These are phyloP conservation scores for Drosophila atroscutellata DNA, from an alignment of 2,888 invertebrate species.

Conservation along the genomic window DNA sequence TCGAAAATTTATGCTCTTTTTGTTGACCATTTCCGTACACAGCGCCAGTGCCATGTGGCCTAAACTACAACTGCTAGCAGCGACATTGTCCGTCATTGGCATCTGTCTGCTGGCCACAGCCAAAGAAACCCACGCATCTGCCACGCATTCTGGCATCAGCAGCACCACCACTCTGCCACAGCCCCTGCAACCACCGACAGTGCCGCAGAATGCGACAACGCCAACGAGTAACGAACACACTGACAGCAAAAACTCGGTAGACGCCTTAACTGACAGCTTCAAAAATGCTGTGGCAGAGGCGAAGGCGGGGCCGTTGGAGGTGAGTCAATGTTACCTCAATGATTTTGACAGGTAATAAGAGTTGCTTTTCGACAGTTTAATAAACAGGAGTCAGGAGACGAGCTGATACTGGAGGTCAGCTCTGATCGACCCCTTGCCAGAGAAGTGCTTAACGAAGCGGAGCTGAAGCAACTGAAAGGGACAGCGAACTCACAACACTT, in stretches of 20 bases:
- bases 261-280: conserved; percentile 38
- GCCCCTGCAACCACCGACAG: conserved; percentile 68
- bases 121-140: conserved; percentile 31
- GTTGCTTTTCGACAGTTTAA: conserved; percentile 71
- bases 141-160: conserved; percentile 27
- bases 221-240: conserved; percentile 57
- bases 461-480: conserved; percentile 19
- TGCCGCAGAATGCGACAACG: conserved; percentile 74
- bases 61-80: conserved; percentile 68
- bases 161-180: conserved; percentile 43
- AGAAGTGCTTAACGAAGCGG: conserved; percentile 15
- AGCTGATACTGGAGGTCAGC: conserved; percentile 34
- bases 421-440: conserved; percentile 35
- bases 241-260: conserved; percentile 30
- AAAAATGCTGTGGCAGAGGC: conserved; percentile 39
- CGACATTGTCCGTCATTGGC: conserved; percentile 68
- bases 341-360: conserved; percentile 73
- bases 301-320: conserved; percentile 54
- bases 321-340: conserved; percentile 59
- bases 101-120: conserved; percentile 68
- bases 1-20: conserved; percentile 33
- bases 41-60: conserved; percentile 77
- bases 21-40: conserved; percentile 43
- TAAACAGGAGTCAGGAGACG: conserved; percentile 46
- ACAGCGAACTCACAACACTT: conserved; percentile 31